Evolutionary conservation across 2,888 invertebrate species (phyloP).

Genomic region (Drosophila emarginata): DNA sequence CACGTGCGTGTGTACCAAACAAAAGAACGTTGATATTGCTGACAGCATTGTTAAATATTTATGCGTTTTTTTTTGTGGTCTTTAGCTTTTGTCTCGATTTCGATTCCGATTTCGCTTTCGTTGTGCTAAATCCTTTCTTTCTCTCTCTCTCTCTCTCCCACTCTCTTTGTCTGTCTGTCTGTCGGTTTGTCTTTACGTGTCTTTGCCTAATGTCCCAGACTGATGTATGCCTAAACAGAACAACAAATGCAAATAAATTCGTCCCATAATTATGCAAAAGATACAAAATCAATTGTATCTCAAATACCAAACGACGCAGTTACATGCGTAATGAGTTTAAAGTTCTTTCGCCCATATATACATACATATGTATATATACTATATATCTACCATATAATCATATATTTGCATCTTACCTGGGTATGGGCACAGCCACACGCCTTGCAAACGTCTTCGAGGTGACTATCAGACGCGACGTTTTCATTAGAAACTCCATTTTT

Average conservation of each 20-base stretch:
- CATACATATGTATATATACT: conserved; percentile 1
- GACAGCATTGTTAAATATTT: conserved; percentile 66
- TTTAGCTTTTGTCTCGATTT: conserved; percentile 57
- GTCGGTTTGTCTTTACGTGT: too few species aligned
- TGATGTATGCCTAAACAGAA: conserved; percentile 39
- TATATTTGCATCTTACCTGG: conserved; percentile 78
- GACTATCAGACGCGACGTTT: conserved; percentile 81
- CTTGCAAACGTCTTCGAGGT: conserved; percentile 81
- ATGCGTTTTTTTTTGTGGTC: conserved; percentile 45
- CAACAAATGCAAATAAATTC: conserved; percentile 58
- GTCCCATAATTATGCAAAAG: conserved; percentile 33
- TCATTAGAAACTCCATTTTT: conserved; percentile 82
- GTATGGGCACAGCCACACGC: conserved; percentile 82
- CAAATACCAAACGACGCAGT: conserved; percentile 57
- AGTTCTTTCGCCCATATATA: conserved; percentile 8
- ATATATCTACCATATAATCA: conserved; percentile 24
- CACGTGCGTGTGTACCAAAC: conserved; percentile 59
- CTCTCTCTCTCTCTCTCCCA: neutral
- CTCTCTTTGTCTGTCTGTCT: neutral
- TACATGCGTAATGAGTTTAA: conserved; percentile 64
- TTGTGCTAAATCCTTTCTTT: neutral
- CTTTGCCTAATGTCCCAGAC: conserved; percentile 24
- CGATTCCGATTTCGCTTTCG: conserved; percentile 3
- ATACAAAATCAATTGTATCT: conserved; percentile 34
- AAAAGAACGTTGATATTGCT: conserved; percentile 48